A percentile compares a stretch with the other conserved stretches of the same genome.
Conservation (phyloP, 2,113 vertebrate species). For the Kobus ellipsiprymnus region DNA sequence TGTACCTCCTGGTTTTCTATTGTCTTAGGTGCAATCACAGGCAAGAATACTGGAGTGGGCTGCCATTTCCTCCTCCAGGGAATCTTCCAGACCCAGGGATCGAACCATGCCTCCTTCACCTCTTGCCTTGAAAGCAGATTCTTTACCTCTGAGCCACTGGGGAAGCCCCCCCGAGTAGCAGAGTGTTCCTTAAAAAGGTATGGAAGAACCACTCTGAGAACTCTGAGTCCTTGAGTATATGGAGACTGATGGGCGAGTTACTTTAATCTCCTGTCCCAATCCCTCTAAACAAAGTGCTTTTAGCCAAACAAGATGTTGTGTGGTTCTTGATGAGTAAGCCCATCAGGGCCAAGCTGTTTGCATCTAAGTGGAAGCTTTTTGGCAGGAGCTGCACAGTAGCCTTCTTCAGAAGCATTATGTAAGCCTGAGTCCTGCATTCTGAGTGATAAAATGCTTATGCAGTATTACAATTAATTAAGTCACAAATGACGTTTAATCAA, state of each 20-base stretch:
- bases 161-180: background rate
- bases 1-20: background rate
- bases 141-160: background rate
- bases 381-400: constrained; percentile 24
- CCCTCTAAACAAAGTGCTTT: constrained; percentile 34
- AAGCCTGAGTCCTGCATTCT: constrained; percentile 22
- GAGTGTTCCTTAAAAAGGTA: background rate
- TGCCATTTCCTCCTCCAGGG: background rate
- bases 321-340: background rate
- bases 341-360: background rate
- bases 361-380: constrained; percentile 37
- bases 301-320: background rate
- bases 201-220: background rate
- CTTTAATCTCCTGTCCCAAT: background rate
- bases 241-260: background rate
- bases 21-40: background rate
- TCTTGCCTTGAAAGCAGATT: background rate
- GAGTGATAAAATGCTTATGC: constrained; percentile 52
- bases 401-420: constrained; percentile 43
- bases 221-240: background rate
- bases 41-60: background rate
- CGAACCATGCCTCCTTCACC: background rate
- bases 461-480: constrained; percentile 60
- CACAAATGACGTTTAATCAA: constrained; percentile 64
- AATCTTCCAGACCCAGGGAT: background rate